Conservation (phyloP, 2,797 vertebrate species). For the Urocyon cinereoargenteus region DNA sequence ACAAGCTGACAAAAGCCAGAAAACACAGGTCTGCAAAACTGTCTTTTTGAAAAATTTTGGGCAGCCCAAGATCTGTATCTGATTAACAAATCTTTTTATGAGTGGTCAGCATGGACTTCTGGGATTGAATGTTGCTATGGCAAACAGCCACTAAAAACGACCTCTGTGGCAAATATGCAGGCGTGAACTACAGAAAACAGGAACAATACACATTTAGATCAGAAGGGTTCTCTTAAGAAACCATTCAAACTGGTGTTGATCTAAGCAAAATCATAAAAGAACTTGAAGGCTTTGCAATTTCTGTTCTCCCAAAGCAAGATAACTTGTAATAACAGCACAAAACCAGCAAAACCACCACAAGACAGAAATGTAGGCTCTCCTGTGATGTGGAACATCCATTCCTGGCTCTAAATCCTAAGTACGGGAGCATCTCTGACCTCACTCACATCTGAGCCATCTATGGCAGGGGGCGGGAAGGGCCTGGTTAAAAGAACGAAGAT, state of each 20-base stretch:
- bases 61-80: neutral
- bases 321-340: neutral
- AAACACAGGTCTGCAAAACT: neutral
- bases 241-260: slow-evolving; percentile 11
- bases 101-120: neutral
- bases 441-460: neutral
- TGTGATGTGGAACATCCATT: neutral
- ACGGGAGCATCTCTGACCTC: neutral
- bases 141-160: neutral
- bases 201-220: neutral
- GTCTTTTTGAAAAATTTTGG: neutral
- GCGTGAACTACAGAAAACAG: neutral
- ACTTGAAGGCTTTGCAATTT: neutral
- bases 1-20: neutral
- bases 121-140: neutral
- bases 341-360: neutral
- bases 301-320: neutral
- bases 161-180: neutral
- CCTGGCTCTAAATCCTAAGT: neutral
- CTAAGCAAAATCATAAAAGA: slow-evolving; percentile 5
- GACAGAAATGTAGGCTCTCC: neutral
- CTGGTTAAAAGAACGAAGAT: neutral
- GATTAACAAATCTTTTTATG: neutral
- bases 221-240: slow-evolving; percentile 29
- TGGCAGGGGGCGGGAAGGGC: neutral